Percentiles rank a stretch among this genome's conserved stretches.
Conservation (phyloP, 64 coral and sea anemone genomes). For the Trachythela sp. region DNA sequence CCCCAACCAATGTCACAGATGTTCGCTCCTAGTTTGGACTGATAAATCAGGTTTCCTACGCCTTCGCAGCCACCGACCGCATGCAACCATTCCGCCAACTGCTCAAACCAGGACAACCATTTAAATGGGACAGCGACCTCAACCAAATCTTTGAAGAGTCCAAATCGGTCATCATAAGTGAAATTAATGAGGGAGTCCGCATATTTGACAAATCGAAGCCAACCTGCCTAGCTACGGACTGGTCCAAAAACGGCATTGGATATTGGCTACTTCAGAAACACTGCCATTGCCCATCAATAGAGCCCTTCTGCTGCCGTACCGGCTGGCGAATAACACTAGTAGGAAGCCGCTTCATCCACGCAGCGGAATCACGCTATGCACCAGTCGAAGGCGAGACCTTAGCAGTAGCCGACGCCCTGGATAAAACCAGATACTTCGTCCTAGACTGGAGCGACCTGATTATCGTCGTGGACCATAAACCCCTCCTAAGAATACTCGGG, state of each 20-base stretch:
- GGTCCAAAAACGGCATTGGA: not conserved
- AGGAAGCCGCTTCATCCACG: too few species aligned
- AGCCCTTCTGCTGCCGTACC: not conserved
- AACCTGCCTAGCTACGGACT: not conserved
- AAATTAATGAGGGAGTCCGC: not conserved
- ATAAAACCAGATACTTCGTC: too few species aligned
- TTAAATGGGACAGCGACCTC: not conserved
- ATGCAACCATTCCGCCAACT: not conserved
- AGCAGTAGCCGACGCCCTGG: too few species aligned
- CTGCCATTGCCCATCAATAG: not conserved
- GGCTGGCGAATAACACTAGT: not conserved
- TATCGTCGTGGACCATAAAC: too few species aligned
- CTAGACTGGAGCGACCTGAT: too few species aligned
- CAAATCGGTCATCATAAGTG: not conserved
- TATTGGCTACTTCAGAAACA: not conserved
- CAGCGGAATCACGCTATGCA: too few species aligned
- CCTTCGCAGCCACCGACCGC: not conserved
- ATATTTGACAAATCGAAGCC: not conserved
- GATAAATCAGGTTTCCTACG: not conserved
- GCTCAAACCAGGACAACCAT: not conserved
- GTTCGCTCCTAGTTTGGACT: not conserved
- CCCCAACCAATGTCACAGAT: not conserved
- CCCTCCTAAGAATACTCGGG: too few species aligned
- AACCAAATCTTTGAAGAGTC: not conserved
- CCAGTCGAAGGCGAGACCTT: too few species aligned